These are phyloP conservation scores for Sternarchorhynchus goeldii DNA, from an alignment of 2,797 vertebrate genomes.

Conservation along the genomic window DNA sequence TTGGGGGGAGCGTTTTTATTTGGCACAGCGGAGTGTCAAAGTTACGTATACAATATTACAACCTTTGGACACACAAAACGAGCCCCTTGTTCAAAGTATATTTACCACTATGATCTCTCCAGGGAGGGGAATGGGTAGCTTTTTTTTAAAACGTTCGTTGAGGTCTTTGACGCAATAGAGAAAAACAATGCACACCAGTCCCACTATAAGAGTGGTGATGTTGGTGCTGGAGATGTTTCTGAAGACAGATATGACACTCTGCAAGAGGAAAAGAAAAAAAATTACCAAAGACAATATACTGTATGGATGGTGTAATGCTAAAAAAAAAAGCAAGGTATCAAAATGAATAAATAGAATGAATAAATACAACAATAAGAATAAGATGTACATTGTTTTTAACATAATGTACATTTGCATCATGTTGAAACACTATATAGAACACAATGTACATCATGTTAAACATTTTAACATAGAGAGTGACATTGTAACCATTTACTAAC, in stretches of 20 bases:
- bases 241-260: constrained; percentile 85
- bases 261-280: constrained; percentile 51
- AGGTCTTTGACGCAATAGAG: constrained; percentile 86
- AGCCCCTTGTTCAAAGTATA: neutral
- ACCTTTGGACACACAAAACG: too few relatives aligned
- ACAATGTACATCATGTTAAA: neutral
- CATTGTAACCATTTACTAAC: neutral
- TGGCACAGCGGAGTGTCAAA: neutral
- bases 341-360: too few relatives aligned
- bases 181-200: constrained; percentile 81
- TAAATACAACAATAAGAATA: too few relatives aligned
- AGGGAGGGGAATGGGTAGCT: constrained; percentile 90
- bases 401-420: too few relatives aligned
- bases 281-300: neutral
- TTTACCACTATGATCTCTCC: constrained; percentile 93
- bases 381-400: too few relatives aligned
- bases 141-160: constrained; percentile 90
- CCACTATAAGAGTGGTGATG: constrained; percentile 79
- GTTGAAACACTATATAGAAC: neutral
- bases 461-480: neutral
- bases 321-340: too few relatives aligned
- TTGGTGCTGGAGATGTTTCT: constrained; percentile 84
- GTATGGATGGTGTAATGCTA: too few relatives aligned
- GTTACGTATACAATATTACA: too few relatives aligned
- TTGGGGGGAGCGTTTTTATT: neutral